phyloP scores from a whole-genome alignment of 2,113 vertebrate genomes.

The Dromas ardeola region DNA sequence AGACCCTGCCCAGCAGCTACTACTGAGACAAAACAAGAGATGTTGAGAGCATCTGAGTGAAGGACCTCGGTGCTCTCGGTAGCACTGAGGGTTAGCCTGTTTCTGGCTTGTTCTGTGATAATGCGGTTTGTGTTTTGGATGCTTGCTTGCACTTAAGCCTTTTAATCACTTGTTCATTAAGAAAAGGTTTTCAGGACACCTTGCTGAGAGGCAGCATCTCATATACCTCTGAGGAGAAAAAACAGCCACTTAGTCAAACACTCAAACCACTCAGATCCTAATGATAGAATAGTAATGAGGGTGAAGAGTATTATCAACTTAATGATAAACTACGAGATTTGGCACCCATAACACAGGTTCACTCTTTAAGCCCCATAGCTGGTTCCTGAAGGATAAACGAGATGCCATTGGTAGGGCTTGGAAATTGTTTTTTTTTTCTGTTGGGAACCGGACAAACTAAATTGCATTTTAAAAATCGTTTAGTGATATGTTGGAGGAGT shows the following conservation, averaged over 20 bases:
- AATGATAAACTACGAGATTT: slow-evolving; percentile 54
- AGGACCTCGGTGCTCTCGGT: neutral
- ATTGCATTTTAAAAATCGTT: neutral
- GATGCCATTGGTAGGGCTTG: neutral
- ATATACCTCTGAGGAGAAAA: slow-evolving; percentile 41
- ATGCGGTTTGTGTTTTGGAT: slow-evolving; percentile 54
- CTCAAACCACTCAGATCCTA: slow-evolving; percentile 58
- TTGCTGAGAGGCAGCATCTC: slow-evolving; percentile 62
- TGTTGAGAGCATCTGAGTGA: neutral
- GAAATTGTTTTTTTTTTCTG: slow-evolving; percentile 2
- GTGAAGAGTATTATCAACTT: slow-evolving; percentile 57
- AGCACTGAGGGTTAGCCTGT: neutral
- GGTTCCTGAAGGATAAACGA: neutral
- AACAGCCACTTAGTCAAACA: slow-evolving; percentile 53
- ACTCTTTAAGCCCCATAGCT: neutral
- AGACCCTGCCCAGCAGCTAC: neutral
- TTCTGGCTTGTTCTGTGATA: slow-evolving; percentile 43
- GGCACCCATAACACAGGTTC: neutral
- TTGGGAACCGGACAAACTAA: neutral
- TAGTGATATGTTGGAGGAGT: neutral
- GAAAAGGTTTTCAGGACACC: slow-evolving; percentile 63
- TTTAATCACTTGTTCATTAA: slow-evolving; percentile 72
- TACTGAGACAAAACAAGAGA: neutral
- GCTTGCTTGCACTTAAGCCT: slow-evolving; percentile 57
- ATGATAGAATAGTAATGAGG: slow-evolving; percentile 67